Evolutionary conservation across 2,888 invertebrate genomes (phyloP), one percentile per base, ranked within the genome.

Genomic region (Leucophenga montana): DNA sequence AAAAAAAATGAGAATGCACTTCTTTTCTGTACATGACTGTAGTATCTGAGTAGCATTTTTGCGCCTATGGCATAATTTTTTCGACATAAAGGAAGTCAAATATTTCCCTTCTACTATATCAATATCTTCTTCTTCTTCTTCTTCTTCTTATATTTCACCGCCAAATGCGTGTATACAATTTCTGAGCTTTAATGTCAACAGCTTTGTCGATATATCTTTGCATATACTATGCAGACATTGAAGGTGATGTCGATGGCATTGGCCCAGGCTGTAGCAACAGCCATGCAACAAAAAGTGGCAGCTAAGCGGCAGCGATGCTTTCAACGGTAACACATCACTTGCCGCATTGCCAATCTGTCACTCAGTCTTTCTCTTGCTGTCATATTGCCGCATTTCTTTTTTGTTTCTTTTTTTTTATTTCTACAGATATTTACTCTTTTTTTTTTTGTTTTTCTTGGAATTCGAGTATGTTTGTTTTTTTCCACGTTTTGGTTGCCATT

Each of bases 131-230:
- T 27, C 27, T 27, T 27, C 4, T 27, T 27, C 4, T 27, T 27
- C 27, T 27, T 27, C 27, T 27, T 27, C 4, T 27, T 27, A 3
- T 27, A 3, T 27, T 2, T 27, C 27, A 4, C 3, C 27, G 27
- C 27, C 27, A 39, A 39, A 39, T 39, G 22, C 13, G 48, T 33
- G 57, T 39, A 62, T 53, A 71, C 66, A 69, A 69, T 70, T 70
- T 67, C 61, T 59, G 27, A 13, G 68, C 64, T 67, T 70, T 67
- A 59, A 65, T 72, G 69, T 72, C 67, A 70, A 72, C 66, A 56
- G 59, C 44, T 61, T 54, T 50, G 22, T 5, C 22, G 62, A 57
- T 39, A 11, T 39, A 39, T 39, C 39, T 39, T 39, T 39, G 39
- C 39, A 8, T 39, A 8, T 39, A 39, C 3, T 39, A 39, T 8